Base-by-base conservation (phyloP, 1,140 invertebrate genomes). In the Eufriesea mexicana region DNA sequence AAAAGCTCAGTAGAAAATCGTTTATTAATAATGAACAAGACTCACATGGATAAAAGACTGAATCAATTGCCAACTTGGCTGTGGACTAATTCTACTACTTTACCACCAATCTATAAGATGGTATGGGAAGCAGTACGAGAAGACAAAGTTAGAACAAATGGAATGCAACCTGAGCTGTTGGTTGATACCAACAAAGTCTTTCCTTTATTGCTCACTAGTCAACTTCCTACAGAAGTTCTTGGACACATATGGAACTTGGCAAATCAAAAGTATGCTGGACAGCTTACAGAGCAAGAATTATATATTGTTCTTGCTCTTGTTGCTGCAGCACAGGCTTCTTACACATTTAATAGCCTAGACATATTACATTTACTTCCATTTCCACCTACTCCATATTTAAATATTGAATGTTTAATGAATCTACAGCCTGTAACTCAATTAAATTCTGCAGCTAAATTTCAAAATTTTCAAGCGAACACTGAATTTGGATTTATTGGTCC, bases 191-290 rank as follows among this genome's bases (percentile, higher is more conserved):
- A 95, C 57, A 94, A 95, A 85, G 92, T 96, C 2, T 96, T 96
- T 86, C 95, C 95, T 18, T 90, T 96, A 12, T 91, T 97, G n/a
- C 90, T 96, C 55, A 94, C 95, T 20, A 96, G 96, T 91, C 95
- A 95, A 61, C 88, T 97, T 49, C 91, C 95, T 0, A 95, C 95
- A 4, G 95, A 96, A 85, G 91, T 95, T 28, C 92, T 96, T 6
- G 96, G 96, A 23, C 95, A 95, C 76, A 95, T 97, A 67, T 97
- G 96, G 96, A 95, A 94, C 55, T 88, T 96, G 83, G 95, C 95
- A 4, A 96, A 96, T 91, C 93, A 95, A 81, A 95, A 94, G 47
- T 95, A 95, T 47, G 95, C 96, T 25, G 96, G 96, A 10, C 94
- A 95, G 64, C 92, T 96, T n/a, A 95, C 94, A 0, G 95, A 95